A percentile compares a stretch with the other conserved stretches of the same genome.
Evolutionary conservation across 2,797 vertebrate genomes (phyloP).

Genomic region (Coregonus suidteri): DNA sequence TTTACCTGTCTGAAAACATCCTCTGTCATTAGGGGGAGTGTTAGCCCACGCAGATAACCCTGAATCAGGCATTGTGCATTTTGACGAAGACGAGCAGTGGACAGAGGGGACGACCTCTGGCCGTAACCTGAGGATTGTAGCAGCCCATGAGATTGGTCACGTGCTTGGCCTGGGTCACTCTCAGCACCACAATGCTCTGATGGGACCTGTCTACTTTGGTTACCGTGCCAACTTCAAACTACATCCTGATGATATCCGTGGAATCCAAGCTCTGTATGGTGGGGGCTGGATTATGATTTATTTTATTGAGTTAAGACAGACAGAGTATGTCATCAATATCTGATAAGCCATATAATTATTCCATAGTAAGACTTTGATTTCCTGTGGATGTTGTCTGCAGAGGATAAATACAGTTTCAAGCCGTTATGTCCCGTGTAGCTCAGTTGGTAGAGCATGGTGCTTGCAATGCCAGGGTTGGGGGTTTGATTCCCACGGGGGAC

Average conservation of each 20-base stretch:
- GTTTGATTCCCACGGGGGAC: too few relatives aligned
- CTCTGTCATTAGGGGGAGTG: constrained; percentile 70
- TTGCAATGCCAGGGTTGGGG: too few relatives aligned
- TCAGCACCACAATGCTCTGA: constrained; percentile 74
- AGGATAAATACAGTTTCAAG: not conserved
- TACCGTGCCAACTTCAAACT: constrained; percentile 78
- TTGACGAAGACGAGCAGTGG: constrained; percentile 84
- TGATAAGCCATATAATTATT: not conserved
- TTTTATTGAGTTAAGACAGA: not conserved
- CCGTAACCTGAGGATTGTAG: constrained; percentile 84
- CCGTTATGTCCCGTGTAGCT: not conserved
- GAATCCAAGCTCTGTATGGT: constrained; percentile 87
- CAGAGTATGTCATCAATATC: too few relatives aligned
- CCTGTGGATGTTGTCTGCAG: not conserved
- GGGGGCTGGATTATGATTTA: constrained; percentile 17
- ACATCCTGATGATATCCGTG: constrained; percentile 80
- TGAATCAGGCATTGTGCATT: constrained; percentile 82
- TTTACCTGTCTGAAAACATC: not conserved
- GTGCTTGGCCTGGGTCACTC: constrained; percentile 86
- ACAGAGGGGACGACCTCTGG: constrained; percentile 76
- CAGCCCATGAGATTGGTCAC: constrained; percentile 86
- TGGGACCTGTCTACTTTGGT: constrained; percentile 83
- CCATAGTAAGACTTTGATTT: not conserved
- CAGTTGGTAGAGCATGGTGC: too few relatives aligned
- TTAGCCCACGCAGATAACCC: constrained; percentile 84